A percentile compares a stretch with the other conserved stretches of the same genome.
phyloP scores from a whole-genome alignment of 1,140 invertebrate genomes.

The Latrodectus geometricus region DNA sequence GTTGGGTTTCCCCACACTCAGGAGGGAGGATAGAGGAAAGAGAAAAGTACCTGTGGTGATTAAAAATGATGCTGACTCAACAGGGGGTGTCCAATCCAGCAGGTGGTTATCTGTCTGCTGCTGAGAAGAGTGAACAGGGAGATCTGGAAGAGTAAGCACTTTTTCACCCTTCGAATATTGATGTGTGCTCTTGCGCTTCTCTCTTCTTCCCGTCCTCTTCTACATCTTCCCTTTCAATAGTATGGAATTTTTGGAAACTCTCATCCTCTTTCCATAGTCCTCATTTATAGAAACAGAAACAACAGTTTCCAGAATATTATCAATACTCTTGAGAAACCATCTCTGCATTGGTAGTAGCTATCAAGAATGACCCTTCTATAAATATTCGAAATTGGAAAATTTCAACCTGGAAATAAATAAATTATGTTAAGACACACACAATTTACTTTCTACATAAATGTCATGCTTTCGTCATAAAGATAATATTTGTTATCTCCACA shows the following conservation, averaged over 20 bases:
- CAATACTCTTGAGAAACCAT: too few species aligned
- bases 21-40: slow-evolving; percentile 15
- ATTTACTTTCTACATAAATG: too few species aligned
- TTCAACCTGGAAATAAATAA: too few species aligned
- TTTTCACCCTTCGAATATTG: slow-evolving; percentile 46
- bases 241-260: neutral
- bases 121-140: neutral
- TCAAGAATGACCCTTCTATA: too few species aligned
- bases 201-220: neutral
- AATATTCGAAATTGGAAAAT: too few species aligned
- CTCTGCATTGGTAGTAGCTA: too few species aligned
- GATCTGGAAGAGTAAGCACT: slow-evolving; percentile 43
- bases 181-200: slow-evolving; percentile 12
- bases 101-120: slow-evolving; percentile 44
- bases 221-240: neutral
- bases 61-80: slow-evolving; percentile 59
- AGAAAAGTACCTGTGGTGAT: slow-evolving; percentile 59
- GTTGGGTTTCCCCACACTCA: neutral
- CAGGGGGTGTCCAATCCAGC: slow-evolving; percentile 51
- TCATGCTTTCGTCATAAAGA: too few species aligned
- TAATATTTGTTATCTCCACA: too few species aligned
- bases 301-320: too few species aligned
- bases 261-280: neutral
- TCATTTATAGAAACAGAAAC: too few species aligned
- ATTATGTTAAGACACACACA: too few species aligned